Percentiles rank a stretch among this genome's conserved stretches.
These are phyloP conservation scores for Pipistrellus nathusii DNA, from an alignment of 2,797 vertebrate species.

Conservation along the genomic window DNA sequence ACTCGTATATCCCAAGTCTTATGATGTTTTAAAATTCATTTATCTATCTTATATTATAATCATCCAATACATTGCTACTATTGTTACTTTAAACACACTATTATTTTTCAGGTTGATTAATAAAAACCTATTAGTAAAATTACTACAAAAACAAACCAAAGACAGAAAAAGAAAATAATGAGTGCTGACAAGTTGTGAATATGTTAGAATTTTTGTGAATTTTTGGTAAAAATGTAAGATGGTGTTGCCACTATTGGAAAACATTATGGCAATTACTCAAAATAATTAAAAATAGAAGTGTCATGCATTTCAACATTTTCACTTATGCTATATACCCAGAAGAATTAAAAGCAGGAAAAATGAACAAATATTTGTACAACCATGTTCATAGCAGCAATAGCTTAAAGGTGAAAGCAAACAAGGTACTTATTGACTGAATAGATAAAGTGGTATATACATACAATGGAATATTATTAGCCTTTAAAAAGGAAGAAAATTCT, in stretches of 20 bases:
- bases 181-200: background rate
- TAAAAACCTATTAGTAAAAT: background rate
- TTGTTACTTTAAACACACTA: background rate
- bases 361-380: background rate
- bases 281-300: background rate
- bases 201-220: background rate
- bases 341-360: background rate
- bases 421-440: background rate
- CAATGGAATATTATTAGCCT: background rate
- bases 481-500: background rate
- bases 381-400: background rate
- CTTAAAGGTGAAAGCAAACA: background rate
- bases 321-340: background rate
- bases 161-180: background rate
- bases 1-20: background rate
- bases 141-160: background rate
- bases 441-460: background rate
- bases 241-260: background rate
- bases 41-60: background rate
- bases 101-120: background rate
- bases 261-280: background rate
- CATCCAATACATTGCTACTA: background rate
- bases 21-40: background rate
- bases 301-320: background rate
- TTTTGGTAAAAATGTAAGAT: background rate